Evolutionary conservation across 1,140 invertebrate species (phyloP).

Genomic region (Mesaphorura yosii): DNA sequence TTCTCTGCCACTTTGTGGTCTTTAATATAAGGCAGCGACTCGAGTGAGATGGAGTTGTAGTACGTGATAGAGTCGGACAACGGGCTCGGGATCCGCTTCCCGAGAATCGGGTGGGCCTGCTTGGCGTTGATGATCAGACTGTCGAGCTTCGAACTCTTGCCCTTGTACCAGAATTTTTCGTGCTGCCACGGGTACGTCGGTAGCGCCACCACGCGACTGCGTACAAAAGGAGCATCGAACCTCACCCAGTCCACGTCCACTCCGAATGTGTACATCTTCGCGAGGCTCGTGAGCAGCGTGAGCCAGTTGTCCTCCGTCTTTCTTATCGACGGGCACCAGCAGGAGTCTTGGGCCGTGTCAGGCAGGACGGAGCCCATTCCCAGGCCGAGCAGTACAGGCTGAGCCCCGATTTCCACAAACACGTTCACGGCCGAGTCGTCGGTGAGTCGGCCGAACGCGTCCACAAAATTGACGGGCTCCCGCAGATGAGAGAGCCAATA

Average conservation of each 20-base stretch:
- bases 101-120: not conserved
- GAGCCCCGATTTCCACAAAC: conserved; percentile 14
- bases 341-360: too few relatives aligned
- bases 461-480: conserved; percentile 10
- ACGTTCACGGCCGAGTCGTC: not conserved
- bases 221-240: not conserved
- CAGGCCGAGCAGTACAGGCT: conserved; percentile 4
- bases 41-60: too few relatives aligned
- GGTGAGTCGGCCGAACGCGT: conserved; percentile 1
- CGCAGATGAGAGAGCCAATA: conserved; percentile 13
- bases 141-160: not conserved
- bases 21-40: not conserved
- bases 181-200: not conserved
- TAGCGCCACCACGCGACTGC: not conserved
- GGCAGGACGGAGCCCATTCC: too few relatives aligned
- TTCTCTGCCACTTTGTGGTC: conserved; percentile 7
- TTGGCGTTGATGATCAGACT: not conserved
- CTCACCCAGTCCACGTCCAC: not conserved
- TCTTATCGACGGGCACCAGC: not conserved
- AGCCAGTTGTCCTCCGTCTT: not conserved
- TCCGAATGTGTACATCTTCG: not conserved
- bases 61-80: not conserved
- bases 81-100: not conserved
- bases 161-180: conserved; percentile 3
- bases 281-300: not conserved